A percentile compares a stretch with the other conserved stretches of the same genome.
These are phyloP conservation scores for Auanema freiburgensis DNA, from an alignment of 2,888 invertebrate species.

Conservation along the genomic window DNA sequence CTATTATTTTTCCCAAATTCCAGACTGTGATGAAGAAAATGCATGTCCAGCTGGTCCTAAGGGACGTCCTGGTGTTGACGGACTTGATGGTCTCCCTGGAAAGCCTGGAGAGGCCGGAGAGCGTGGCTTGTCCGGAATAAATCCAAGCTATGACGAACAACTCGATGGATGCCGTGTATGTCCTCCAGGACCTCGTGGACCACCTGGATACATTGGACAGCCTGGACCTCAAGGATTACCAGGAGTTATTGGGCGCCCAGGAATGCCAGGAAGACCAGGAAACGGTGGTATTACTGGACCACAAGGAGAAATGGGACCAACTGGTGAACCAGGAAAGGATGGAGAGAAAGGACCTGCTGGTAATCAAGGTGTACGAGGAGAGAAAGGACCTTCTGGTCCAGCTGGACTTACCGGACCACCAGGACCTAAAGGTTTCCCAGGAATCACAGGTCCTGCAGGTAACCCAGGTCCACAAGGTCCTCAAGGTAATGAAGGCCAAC, in stretches of 20 bases:
- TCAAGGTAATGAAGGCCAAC: no score
- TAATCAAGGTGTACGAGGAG: slow-evolving; percentile 67
- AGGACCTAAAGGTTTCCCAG: slow-evolving; percentile 51
- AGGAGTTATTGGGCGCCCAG: slow-evolving; percentile 63
- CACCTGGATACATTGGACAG: slow-evolving; percentile 48
- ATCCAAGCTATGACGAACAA: slow-evolving; percentile 24
- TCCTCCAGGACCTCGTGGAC: slow-evolving; percentile 43
- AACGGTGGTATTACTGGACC: slow-evolving; percentile 34
- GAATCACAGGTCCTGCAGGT: slow-evolving; percentile 16
- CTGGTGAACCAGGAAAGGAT: slow-evolving; percentile 41
- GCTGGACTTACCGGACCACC: slow-evolving; percentile 67
- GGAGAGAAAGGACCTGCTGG: slow-evolving; percentile 59
- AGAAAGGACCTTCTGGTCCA: slow-evolving; percentile 68
- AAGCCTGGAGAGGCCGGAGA: slow-evolving; percentile 43
- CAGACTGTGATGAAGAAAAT: slow-evolving; percentile 38
- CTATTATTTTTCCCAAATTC: background rate
- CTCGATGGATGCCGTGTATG: slow-evolving; percentile 37
- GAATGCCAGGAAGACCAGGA: slow-evolving; percentile 63
- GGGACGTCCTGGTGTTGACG: slow-evolving; percentile 60
- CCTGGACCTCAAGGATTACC: slow-evolving; percentile 60
- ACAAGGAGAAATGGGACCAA: slow-evolving; percentile 29
- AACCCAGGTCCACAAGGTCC: background rate
- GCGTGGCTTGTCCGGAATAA: slow-evolving; percentile 36
- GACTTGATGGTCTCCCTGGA: slow-evolving; percentile 58
- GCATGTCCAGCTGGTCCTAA: slow-evolving; percentile 44